Conservation (phyloP, 2,797 vertebrate genomes). For the Peromyscus melanophrys region DNA sequence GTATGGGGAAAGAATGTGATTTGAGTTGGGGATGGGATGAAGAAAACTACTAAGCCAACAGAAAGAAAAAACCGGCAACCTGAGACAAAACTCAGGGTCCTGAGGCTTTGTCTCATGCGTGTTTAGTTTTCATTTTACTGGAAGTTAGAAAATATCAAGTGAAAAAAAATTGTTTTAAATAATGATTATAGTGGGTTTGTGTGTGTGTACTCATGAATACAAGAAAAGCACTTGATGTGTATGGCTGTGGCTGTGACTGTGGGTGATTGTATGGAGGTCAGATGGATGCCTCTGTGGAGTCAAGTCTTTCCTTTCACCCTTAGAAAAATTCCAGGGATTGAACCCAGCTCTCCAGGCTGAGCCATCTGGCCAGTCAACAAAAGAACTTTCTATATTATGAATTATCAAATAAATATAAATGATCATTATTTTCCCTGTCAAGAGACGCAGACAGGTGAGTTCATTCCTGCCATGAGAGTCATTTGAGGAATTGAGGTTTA, state of each 20-base stretch:
- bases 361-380: not conserved
- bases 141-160: not conserved
- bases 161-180: not conserved
- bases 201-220: not conserved
- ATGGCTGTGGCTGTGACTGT: accelerated
- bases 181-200: not conserved
- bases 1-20: not conserved
- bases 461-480: not conserved
- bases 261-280: not conserved
- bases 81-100: not conserved
- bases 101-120: not conserved
- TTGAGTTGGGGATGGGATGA: not conserved
- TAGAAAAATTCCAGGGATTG: not conserved
- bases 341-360: not conserved
- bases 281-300: not conserved
- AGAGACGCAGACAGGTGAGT: not conserved
- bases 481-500: not conserved
- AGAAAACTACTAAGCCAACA: not conserved
- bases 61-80: not conserved
- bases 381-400: not conserved
- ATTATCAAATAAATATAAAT: conserved; percentile 14
- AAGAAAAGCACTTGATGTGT: not conserved
- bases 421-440: not conserved
- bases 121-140: not conserved
- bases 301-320: not conserved